A percentile compares a stretch with the other conserved stretches of the same genome.
Conservation (phyloP, 2,888 invertebrate genomes). For the Drosophila merina region DNA sequence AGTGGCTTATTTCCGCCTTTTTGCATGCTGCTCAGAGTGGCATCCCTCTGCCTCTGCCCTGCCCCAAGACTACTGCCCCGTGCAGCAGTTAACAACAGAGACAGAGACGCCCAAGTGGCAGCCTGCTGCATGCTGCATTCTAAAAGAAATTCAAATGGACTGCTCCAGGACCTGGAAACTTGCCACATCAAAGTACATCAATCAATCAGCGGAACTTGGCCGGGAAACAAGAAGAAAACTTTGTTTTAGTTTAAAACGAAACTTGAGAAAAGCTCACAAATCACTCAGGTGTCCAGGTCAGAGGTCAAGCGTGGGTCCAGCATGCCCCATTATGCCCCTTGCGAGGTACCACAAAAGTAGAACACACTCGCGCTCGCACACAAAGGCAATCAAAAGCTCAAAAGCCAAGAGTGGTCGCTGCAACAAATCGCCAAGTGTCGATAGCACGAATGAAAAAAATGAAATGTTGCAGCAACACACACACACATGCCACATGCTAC, state of each 20-base stretch:
- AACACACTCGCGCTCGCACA: slow-evolving; percentile 31
- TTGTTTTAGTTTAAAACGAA: not conserved
- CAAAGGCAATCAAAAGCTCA: slow-evolving; percentile 43
- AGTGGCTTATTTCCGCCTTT: slow-evolving; percentile 77
- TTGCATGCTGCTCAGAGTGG: slow-evolving; percentile 38
- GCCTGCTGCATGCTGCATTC: slow-evolving; percentile 7
- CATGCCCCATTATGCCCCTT: not conserved
- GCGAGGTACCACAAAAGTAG: slow-evolving; percentile 14
- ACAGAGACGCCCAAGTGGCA: slow-evolving; percentile 18
- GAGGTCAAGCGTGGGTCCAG: not conserved
- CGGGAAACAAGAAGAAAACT: not conserved
- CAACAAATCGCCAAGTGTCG: slow-evolving; percentile 70
- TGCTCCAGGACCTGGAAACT: slow-evolving; percentile 31
- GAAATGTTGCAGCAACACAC: slow-evolving; percentile 48
- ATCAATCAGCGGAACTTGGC: slow-evolving; percentile 14
- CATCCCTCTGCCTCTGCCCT: no score
- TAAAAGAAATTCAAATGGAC: slow-evolving; percentile 7
- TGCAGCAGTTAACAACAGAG: slow-evolving; percentile 41
- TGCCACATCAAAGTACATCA: slow-evolving; percentile 18
- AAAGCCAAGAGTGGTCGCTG: slow-evolving; percentile 46
- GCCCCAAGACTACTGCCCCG: not conserved
- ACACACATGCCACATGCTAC: no score
- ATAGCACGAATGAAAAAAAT: slow-evolving; percentile 51
- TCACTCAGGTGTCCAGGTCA: slow-evolving; percentile 5
- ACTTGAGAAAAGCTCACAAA: not conserved